These are phyloP conservation scores for Chelmon rostratus DNA, from an alignment of 2,797 vertebrate genomes.

Conservation along the genomic window DNA sequence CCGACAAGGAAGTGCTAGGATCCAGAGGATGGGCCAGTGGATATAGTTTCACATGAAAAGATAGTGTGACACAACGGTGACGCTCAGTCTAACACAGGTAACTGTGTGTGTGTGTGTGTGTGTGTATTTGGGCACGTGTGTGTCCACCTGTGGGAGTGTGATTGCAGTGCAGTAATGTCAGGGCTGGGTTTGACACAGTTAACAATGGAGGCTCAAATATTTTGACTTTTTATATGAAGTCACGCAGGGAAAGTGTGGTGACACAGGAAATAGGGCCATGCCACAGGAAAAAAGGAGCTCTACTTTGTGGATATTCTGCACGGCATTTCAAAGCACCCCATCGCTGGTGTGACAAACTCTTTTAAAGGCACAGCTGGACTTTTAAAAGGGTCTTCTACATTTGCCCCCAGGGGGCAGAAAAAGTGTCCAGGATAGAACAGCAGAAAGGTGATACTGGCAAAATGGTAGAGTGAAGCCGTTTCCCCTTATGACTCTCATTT, in stretches of 20 bases:
- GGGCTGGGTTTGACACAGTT: constrained; percentile 55
- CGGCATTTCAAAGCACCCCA: constrained; percentile 66
- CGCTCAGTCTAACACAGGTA: constrained; percentile 47
- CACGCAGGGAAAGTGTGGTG: constrained; percentile 57
- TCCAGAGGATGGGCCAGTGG: constrained; percentile 56
- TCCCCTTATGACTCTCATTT: constrained; percentile 58
- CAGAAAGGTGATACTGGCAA: constrained; percentile 69
- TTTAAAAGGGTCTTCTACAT: constrained; percentile 73
- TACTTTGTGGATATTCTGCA: constrained; percentile 63
- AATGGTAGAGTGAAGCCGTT: constrained; percentile 61
- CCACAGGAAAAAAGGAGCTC: constrained; percentile 36
- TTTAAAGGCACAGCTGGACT: constrained; percentile 76
- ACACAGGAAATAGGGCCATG: constrained; percentile 68
- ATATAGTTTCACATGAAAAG: constrained; percentile 69
- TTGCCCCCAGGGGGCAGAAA: constrained; percentile 60
- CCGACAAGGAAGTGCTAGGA: constrained; percentile 64
- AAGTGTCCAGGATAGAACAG: constrained; percentile 60
- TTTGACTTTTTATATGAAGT: constrained; percentile 67
- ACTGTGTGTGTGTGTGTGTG: constrained; percentile 38
- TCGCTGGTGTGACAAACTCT: constrained; percentile 67
- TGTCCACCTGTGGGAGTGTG: constrained; percentile 63
- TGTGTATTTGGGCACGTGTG: constrained; percentile 31
- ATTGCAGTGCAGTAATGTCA: constrained; percentile 63
- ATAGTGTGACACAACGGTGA: constrained; percentile 61
- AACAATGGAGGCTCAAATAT: constrained; percentile 69